Base-by-base conservation (phyloP, 2,797 vertebrate genomes). In the Lophotriccus pileatus region DNA sequence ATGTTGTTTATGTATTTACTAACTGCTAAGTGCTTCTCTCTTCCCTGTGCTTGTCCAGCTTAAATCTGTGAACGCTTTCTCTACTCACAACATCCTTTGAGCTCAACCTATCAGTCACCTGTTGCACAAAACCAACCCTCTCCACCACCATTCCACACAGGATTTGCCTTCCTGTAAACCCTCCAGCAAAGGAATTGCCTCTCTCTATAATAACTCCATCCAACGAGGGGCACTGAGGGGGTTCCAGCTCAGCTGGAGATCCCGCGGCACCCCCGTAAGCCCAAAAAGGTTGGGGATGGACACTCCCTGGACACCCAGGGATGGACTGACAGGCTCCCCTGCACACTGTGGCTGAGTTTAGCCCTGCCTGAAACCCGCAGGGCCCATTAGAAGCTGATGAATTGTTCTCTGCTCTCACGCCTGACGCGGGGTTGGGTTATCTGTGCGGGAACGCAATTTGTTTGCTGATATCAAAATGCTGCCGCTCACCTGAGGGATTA, bases 401-500 rank as follows among this genome's bases (percentile, higher is more conserved):
- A 97, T 97, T 93, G 85, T 84, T 93, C 89, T 81, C 63, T 24
- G 88, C 76, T 92, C 66, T 50, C 68, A 5, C 3, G 58, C 73
- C 80, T 52, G 84, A 17, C 89, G 97, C 94, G 6, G 15, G 63
- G 68, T 84, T 91, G 77, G 92, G 94, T 96, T 96, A 95, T 95
- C 93, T 64, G 73, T 8, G 24, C 12, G 12, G 93, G 94, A 97
- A 96, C 20, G 7, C 75, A 84, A 96, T 97, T 96, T 98, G 95
- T 94, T 97, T 85, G 93, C 96, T 90, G 94, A 56, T 97, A 98
- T 87, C 97, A 96, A 92, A 97, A 97, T 70, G 87, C 95, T 28
- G 83, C 90, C 25, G 7, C 77, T 96, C 94, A 96, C 96, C 95
- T 88, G n/a, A 37, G 95, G 95, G 97, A 97, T 96, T 97, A 97